Evolutionary conservation across 2,797 vertebrate species (phyloP), one percentile per base, ranked within the genome.

Genomic region (Micropoecilia bifurca): DNA sequence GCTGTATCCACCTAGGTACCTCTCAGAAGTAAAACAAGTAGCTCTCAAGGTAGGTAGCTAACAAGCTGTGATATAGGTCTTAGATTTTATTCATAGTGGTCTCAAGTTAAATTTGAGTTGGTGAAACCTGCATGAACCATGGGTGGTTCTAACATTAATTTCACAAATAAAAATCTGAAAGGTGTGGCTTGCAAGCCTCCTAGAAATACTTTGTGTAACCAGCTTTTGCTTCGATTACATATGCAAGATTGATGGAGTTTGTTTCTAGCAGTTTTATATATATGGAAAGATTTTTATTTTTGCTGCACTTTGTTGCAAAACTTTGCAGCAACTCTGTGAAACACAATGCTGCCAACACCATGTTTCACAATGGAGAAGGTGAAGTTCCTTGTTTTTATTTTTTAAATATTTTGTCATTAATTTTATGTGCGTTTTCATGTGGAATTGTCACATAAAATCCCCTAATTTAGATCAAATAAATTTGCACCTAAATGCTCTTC

Each of bases 401-500:
- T 5, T 10, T 1, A 43, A 43, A 13, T 45, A n/a, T n/a, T 69
- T 69, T 5, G 25, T 14, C 10, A 22, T n/a, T 2, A 66, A 41
- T 69, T 2, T 69, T n/a, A 25, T 22, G 63, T 4, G 39, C 10
- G 4, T n/a, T 22, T 69, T n/a, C 39, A 22, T 66, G 18, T 22
- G 3, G 33, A 59, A 30, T 2, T 59, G 12, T 66, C 12, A 3
- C 68, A 71, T 43, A 6, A 71, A 71, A 71, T 43, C 4, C 2
- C 39, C 13, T 71, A 28, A 28, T 1, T 2, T 71, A n/a, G 25
- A n/a, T 45, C n/a, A 63, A 45, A 6, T 4, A n/a, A 43, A 76
- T 87, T 89, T 87, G 90, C 87, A 85, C 92, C 90, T 85, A 85
- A 83, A 87, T 79, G 80, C 74, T 87, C 85, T 89, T 89, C 83